Evolutionary conservation across 1,140 invertebrate genomes (phyloP).

Genomic region (Ceratina calcarata): DNA sequence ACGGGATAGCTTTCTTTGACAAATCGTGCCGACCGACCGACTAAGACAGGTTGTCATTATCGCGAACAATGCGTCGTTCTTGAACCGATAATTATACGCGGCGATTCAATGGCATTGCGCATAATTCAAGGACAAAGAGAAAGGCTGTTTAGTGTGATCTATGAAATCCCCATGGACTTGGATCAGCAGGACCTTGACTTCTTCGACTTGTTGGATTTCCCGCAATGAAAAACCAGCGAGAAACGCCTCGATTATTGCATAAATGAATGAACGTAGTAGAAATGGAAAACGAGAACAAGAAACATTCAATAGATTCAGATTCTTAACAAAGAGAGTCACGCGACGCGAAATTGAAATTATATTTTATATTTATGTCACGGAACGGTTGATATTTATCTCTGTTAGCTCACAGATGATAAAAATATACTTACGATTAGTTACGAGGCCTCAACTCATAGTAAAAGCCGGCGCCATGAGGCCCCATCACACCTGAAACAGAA

Average conservation of each 20-base stretch:
- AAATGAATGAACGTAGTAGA: not conserved
- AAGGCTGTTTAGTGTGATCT: slow-evolving; percentile 35
- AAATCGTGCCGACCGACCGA: not conserved
- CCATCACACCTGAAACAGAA: slow-evolving; percentile 76
- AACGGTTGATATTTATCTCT: too few relatives aligned
- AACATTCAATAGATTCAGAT: too few relatives aligned
- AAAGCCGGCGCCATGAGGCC: slow-evolving; percentile 69
- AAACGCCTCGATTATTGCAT: not conserved
- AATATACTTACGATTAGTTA: slow-evolving; percentile 76
- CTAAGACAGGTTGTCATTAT: slow-evolving; percentile 4
- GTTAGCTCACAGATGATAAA: not conserved
- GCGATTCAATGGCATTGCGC: slow-evolving; percentile 14
- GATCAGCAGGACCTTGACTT: slow-evolving; percentile 33
- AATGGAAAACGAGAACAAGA: not conserved
- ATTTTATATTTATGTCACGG: too few relatives aligned
- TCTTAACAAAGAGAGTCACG: too few relatives aligned
- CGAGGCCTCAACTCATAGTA: slow-evolving; percentile 78
- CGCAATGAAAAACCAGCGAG: not conserved
- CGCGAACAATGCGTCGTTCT: slow-evolving; percentile 12
- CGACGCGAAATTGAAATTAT: too few relatives aligned
- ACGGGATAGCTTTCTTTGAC: not conserved
- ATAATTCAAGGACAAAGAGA: slow-evolving; percentile 41
- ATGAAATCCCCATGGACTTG: slow-evolving; percentile 35
- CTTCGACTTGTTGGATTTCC: slow-evolving; percentile 3
- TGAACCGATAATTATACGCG: slow-evolving; percentile 37